phyloP scores from a whole-genome alignment of 2,113 vertebrate genomes.

The Circaetus cinerascens region DNA sequence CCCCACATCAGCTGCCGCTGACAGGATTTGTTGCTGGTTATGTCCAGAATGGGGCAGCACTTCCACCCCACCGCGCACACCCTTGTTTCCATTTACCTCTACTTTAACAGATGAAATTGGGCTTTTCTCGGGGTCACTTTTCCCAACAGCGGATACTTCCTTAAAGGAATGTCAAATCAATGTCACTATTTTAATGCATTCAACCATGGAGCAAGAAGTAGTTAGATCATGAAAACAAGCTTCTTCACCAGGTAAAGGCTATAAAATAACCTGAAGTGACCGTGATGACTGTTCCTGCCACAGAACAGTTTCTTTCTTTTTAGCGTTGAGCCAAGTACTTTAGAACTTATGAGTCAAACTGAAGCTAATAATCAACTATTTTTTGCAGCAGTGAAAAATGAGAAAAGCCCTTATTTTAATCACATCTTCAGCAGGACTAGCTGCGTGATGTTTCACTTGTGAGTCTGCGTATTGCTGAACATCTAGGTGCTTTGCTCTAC shows the following conservation, averaged over 20 bases:
- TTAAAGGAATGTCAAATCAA: background rate
- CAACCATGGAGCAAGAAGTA: background rate
- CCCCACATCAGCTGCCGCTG: background rate
- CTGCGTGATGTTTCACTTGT: background rate
- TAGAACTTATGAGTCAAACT: background rate
- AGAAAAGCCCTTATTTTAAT: background rate
- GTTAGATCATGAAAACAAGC: background rate
- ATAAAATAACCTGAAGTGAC: background rate
- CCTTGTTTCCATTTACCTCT: background rate
- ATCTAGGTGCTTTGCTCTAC: background rate
- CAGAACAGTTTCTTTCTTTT: background rate
- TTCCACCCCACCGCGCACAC: accelerated
- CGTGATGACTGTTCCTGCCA: background rate
- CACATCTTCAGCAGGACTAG: background rate
- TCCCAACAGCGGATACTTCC: background rate
- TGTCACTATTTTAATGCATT: background rate
- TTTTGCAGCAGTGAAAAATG: background rate
- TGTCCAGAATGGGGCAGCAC: background rate
- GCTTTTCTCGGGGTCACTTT: accelerated
- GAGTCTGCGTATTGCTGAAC: background rate
- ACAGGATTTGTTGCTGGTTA: background rate
- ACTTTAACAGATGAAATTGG: background rate
- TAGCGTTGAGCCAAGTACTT: background rate
- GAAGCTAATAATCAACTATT: background rate
- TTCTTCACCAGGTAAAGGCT: background rate